Evolutionary conservation across 2,797 vertebrate genomes (phyloP), one percentile per base, ranked within the genome.

Genomic region (Schizothorax lantsangensis): DNA sequence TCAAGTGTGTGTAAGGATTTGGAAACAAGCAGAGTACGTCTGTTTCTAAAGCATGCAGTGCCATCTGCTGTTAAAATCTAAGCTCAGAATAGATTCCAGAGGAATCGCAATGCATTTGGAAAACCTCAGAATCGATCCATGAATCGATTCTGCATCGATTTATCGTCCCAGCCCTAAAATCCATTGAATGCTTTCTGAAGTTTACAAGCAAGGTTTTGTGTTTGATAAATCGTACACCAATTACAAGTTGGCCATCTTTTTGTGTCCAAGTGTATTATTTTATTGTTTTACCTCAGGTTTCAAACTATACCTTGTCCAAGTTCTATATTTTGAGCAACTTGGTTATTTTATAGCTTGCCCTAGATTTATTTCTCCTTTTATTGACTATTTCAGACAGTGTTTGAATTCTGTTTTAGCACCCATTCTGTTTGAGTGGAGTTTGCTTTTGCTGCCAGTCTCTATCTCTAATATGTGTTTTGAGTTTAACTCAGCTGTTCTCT

Each of bases 381-480:
- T 26, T 71, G 47, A 38, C 38, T 30, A 6, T 26, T 57, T 40
- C 23, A 54, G 9, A 81, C 36, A 57, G 47, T 57, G 68, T 38
- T 21, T 17, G 23, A 52, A 69, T 52, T 49, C n/a, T 49, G 45
- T 49, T 49, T 54, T 36, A 77, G 54, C 30, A 52, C n/a, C 6
- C 45, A 6, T 10, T 54, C 47, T 71, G 33, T 73, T 30, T 45
- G 1, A 62, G n/a, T 45, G 26, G 26, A 62, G 33, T 66, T 66
- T 33, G 2, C 0, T 64, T 36, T 73, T 59, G 4, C 26, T 64
- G 23, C 54, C 17, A 5, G 26, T 66, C 43, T 19, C 1, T 26
- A 23, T 78, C 10, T 77, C 17, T 38, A 17, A 77, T 38, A 33
- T 64, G 30, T 77, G 45, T 68, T 84, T 77, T 77, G 26, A 77